Evolutionary conservation across 2,888 invertebrate genomes (phyloP).

Genomic region (Tipula helvola): DNA sequence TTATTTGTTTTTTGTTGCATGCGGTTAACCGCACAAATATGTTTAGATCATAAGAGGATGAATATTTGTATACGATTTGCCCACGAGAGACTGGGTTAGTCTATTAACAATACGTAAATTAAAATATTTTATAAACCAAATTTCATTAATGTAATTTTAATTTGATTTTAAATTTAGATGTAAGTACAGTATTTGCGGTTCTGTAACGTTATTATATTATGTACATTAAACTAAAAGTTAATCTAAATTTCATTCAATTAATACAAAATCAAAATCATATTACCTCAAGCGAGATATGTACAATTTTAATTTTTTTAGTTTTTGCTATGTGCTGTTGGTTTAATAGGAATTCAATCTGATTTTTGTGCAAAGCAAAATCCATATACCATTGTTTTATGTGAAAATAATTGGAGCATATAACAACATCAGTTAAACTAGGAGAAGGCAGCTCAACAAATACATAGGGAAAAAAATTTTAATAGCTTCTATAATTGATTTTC

Average conservation of each 20-base stretch:
- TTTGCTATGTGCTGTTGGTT: background rate
- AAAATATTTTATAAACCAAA: too few species aligned
- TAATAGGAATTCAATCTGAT: background rate
- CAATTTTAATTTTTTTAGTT: background rate
- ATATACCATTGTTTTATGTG: background rate
- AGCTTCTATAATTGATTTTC: background rate
- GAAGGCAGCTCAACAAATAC: background rate
- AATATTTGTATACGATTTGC: too few species aligned
- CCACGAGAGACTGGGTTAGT: too few species aligned
- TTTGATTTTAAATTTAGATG: too few species aligned
- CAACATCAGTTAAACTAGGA: background rate
- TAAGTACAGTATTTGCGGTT: too few species aligned
- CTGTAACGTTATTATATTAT: too few species aligned
- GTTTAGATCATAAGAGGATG: too few species aligned
- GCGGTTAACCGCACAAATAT: too few species aligned
- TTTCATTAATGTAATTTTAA: too few species aligned
- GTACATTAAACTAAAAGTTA: background rate
- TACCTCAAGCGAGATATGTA: background rate
- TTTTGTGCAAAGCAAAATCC: background rate
- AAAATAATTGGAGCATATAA: background rate
- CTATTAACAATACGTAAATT: too few species aligned
- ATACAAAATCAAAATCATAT: background rate
- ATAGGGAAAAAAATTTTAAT: background rate
- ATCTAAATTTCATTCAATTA: background rate
- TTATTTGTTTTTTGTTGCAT: too few species aligned